Evolutionary conservation across 1,140 invertebrate genomes (phyloP).

Genomic region (Harpegnathos saltator): DNA sequence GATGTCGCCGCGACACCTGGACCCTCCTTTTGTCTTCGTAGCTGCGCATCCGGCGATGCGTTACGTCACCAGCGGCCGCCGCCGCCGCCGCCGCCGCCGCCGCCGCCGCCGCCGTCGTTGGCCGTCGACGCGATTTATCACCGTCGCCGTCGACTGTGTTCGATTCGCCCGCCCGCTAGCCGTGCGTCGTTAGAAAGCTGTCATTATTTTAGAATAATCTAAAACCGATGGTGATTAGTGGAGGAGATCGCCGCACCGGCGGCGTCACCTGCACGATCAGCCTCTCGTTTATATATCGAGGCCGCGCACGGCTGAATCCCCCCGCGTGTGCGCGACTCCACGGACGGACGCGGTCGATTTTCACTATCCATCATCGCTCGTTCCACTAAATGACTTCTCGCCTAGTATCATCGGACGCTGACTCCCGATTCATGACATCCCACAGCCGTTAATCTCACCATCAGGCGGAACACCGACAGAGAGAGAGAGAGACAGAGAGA

Average conservation of each 20-base stretch:
- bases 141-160: conserved; percentile 65
- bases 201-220: conserved; percentile 86
- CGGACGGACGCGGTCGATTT: conserved; percentile 65
- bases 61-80: conserved; percentile 68
- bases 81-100: neutral
- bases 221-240: conserved; percentile 86
- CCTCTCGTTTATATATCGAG: conserved; percentile 77
- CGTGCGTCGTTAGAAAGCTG: conserved; percentile 76
- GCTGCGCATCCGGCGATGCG: conserved; percentile 45
- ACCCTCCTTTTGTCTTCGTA: conserved; percentile 52
- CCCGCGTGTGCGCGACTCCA: conserved; percentile 52
- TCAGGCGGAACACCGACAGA: neutral
- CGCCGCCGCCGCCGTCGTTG: too few species aligned
- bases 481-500: too few species aligned
- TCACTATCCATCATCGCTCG: conserved; percentile 80
- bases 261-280: conserved; percentile 82
- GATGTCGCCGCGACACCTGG: conserved; percentile 79
- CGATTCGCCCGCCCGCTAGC: conserved; percentile 61
- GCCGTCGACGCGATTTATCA: conserved; percentile 76
- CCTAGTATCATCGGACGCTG: conserved; percentile 49
- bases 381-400: conserved; percentile 59
- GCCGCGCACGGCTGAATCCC: conserved; percentile 37
- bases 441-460: conserved; percentile 23
- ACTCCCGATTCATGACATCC: conserved; percentile 42
- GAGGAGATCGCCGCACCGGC: conserved; percentile 68